Evolutionary conservation across 2,113 vertebrate genomes (phyloP).

Genomic region (Lanius collurio): DNA sequence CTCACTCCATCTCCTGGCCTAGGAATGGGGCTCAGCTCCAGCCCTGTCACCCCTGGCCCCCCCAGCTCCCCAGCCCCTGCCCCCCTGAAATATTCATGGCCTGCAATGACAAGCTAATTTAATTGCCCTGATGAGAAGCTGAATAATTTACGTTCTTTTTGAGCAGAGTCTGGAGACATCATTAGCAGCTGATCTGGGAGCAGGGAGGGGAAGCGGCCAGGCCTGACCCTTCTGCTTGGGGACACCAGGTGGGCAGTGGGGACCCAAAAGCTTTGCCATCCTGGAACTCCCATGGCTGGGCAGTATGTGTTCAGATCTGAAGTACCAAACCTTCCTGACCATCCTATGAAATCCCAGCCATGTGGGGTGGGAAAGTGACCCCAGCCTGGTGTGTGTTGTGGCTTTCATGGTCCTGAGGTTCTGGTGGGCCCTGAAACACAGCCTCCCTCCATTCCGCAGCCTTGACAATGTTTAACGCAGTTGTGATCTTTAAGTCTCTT

Average conservation of each 20-base stretch:
- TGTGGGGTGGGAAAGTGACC: not conserved
- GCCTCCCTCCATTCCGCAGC: not conserved
- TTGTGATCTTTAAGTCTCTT: not conserved
- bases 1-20: not conserved
- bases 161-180: conserved; percentile 9
- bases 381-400: fast-evolving
- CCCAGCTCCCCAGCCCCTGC: not conserved
- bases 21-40: not conserved
- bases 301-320: not conserved
- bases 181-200: conserved; percentile 3
- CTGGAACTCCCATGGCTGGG: not conserved
- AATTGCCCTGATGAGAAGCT: conserved; percentile 64
- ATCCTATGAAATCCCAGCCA: not conserved
- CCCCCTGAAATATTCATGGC: conserved; percentile 58
- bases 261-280: not conserved
- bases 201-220: not conserved
- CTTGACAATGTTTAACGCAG: not conserved
- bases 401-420: not conserved
- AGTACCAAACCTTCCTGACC: not conserved
- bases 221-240: not conserved
- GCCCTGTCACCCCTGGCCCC: too few species aligned
- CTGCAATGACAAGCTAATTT: conserved; percentile 45
- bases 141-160: conserved; percentile 51
- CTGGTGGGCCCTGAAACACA: fast-evolving
- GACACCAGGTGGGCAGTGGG: not conserved